Percentiles rank a stretch among this genome's conserved stretches.
phyloP scores from a whole-genome alignment of 2,113 vertebrate genomes.

The Shinisaurus crocodilurus region DNA sequence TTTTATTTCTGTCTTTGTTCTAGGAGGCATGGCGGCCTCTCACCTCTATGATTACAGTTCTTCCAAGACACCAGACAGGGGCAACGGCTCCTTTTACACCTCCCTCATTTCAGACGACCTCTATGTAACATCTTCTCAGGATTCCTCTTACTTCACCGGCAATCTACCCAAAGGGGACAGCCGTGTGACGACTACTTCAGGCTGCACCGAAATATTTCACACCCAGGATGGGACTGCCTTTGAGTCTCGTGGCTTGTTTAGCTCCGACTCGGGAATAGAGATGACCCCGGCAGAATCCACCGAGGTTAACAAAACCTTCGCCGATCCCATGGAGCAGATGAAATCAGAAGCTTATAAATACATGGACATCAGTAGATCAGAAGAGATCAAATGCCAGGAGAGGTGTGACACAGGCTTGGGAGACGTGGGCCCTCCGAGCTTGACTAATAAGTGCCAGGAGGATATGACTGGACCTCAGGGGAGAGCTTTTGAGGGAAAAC shows the following conservation, averaged over 20 bases:
- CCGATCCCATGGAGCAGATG: constrained; percentile 80
- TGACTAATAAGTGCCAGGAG: constrained; percentile 62
- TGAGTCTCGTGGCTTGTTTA: constrained; percentile 83
- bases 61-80: constrained; percentile 77
- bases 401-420: constrained; percentile 61
- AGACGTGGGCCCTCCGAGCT: constrained; percentile 72
- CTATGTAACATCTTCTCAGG: constrained; percentile 76
- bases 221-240: constrained; percentile 79
- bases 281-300: constrained; percentile 86
- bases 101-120: constrained; percentile 87
- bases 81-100: constrained; percentile 88
- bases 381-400: constrained; percentile 77
- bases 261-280: constrained; percentile 88
- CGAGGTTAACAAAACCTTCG: constrained; percentile 85
- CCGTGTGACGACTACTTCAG: constrained; percentile 56
- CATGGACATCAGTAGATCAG: constrained; percentile 92
- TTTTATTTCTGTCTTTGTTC: constrained; percentile 54
- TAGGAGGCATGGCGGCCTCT: constrained; percentile 77
- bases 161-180: constrained; percentile 80
- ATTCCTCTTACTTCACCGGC: constrained; percentile 86
- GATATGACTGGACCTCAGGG: constrained; percentile 62
- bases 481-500: constrained; percentile 39
- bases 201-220: constrained; percentile 73
- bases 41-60: constrained; percentile 59
- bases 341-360: constrained; percentile 93